Percentiles rank a stretch among this genome's conserved stretches.
Conservation (phyloP, 2,888 invertebrate species). For the Clunio marinus region DNA sequence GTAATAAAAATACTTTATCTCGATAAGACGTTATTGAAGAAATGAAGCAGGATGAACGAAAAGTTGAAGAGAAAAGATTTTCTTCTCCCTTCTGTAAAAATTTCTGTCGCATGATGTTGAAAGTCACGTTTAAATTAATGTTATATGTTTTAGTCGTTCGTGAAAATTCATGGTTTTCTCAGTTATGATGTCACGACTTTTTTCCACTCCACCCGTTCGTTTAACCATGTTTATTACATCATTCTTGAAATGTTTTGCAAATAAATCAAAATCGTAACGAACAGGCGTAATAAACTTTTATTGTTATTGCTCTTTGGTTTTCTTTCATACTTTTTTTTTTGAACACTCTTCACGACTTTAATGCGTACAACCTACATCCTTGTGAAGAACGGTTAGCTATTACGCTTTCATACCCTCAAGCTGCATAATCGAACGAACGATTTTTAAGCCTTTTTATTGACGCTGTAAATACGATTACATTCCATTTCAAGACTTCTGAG, state of each 20-base stretch:
- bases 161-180: not conserved
- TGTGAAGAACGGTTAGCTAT: too few relatives aligned
- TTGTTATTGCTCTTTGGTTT: not conserved
- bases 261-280: not conserved
- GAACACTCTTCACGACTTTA: too few relatives aligned
- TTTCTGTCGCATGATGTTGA: not conserved
- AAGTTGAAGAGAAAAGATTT: not conserved
- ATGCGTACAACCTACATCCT: too few relatives aligned
- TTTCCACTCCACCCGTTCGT: not conserved
- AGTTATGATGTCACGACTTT: not conserved
- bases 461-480: too few relatives aligned
- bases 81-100: not conserved
- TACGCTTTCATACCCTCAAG: not conserved
- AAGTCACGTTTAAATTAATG: not conserved
- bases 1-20: not conserved
- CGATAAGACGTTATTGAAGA: not conserved
- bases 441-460: too few relatives aligned
- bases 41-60: too few relatives aligned
- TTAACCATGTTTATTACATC: not conserved
- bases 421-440: not conserved
- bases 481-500: too few relatives aligned
- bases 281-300: not conserved
- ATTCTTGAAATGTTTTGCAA: not conserved
- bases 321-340: too few relatives aligned
- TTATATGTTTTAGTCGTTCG: not conserved